Conservation (phyloP, 1,140 invertebrate genomes). For the Harpegnathos saltator region DNA sequence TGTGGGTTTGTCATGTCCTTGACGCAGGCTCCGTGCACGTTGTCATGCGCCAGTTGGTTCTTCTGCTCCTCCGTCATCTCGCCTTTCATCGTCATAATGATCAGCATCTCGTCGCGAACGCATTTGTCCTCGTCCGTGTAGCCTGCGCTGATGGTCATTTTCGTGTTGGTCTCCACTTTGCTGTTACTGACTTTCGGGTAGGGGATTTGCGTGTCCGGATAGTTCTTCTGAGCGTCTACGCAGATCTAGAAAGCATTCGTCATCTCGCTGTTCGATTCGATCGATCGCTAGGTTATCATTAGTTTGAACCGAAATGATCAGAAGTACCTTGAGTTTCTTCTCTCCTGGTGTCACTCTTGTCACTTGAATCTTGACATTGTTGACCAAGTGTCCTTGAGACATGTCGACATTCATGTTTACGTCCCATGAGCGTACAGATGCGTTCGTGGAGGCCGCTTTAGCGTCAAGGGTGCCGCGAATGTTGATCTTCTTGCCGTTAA, state of each 20-base stretch:
- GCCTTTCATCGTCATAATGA: slow-evolving; percentile 68
- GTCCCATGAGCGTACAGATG: slow-evolving; percentile 77
- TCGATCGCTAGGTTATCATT: neutral
- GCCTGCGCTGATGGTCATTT: slow-evolving; percentile 77
- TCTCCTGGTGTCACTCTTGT: slow-evolving; percentile 77
- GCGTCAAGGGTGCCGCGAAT: slow-evolving; percentile 71
- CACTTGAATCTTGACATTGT: slow-evolving; percentile 76
- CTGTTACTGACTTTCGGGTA: slow-evolving; percentile 48
- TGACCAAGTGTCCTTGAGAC: slow-evolving; percentile 73
- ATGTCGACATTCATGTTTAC: slow-evolving; percentile 76
- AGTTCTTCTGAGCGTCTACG: slow-evolving; percentile 77
- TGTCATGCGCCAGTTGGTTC: slow-evolving; percentile 60
- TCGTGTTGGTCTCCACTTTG: slow-evolving; percentile 74
- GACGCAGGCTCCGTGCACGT: slow-evolving; percentile 59
- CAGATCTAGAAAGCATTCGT: slow-evolving; percentile 75
- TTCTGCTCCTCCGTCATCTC: slow-evolving; percentile 75
- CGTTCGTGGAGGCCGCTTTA: slow-evolving; percentile 67
- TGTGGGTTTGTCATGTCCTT: slow-evolving; percentile 70
- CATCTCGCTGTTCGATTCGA: neutral
- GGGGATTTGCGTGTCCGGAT: slow-evolving; percentile 65
- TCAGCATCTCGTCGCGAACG: slow-evolving; percentile 65
- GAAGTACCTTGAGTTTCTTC: slow-evolving; percentile 76
- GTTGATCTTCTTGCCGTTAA: slow-evolving; percentile 64
- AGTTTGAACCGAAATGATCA: neutral
- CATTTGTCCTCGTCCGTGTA: slow-evolving; percentile 77